Percentiles rank a stretch among this genome's conserved stretches.
phyloP scores from a whole-genome alignment of 2,888 invertebrate species.

The Molorchus minor region DNA sequence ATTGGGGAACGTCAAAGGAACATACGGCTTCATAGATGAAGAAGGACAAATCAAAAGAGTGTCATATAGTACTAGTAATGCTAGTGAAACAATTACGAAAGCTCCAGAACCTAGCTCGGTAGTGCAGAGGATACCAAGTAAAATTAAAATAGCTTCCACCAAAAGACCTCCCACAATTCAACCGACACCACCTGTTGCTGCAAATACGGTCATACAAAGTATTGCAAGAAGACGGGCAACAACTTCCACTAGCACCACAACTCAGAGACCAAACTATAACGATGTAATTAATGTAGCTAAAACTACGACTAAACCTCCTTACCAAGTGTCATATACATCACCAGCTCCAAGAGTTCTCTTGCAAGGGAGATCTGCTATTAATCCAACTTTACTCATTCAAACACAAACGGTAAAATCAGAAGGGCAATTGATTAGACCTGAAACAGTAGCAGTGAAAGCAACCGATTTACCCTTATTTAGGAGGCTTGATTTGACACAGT shows the following conservation, averaged over 20 bases:
- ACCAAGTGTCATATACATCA: slow-evolving; percentile 57
- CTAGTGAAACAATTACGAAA: slow-evolving; percentile 63
- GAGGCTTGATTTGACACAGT: slow-evolving; percentile 52
- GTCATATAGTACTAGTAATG: slow-evolving; percentile 73
- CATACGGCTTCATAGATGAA: slow-evolving; percentile 82
- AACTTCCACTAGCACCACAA: slow-evolving; percentile 59
- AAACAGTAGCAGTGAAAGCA: slow-evolving; percentile 51
- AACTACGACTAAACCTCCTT: slow-evolving; percentile 56
- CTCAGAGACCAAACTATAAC: slow-evolving; percentile 50
- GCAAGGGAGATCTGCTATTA: slow-evolving; percentile 50
- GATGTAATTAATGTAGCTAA: slow-evolving; percentile 54
- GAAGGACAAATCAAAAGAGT: slow-evolving; percentile 82
- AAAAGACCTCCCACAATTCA: slow-evolving; percentile 61
- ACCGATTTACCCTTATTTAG: slow-evolving; percentile 54
- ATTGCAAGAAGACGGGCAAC: slow-evolving; percentile 68
- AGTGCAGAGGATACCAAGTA: slow-evolving; percentile 62
- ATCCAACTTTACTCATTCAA: slow-evolving; percentile 46
- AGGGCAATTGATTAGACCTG: slow-evolving; percentile 58
- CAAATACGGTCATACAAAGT: slow-evolving; percentile 68
- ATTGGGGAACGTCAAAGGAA: slow-evolving; percentile 82
- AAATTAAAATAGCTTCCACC: slow-evolving; percentile 59
- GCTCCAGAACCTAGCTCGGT: slow-evolving; percentile 57
- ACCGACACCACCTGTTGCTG: slow-evolving; percentile 68
- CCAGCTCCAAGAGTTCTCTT: slow-evolving; percentile 58
- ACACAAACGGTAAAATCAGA: slow-evolving; percentile 47